Conservation (phyloP, 1,140 invertebrate species). For the Bombus polaris region DNA sequence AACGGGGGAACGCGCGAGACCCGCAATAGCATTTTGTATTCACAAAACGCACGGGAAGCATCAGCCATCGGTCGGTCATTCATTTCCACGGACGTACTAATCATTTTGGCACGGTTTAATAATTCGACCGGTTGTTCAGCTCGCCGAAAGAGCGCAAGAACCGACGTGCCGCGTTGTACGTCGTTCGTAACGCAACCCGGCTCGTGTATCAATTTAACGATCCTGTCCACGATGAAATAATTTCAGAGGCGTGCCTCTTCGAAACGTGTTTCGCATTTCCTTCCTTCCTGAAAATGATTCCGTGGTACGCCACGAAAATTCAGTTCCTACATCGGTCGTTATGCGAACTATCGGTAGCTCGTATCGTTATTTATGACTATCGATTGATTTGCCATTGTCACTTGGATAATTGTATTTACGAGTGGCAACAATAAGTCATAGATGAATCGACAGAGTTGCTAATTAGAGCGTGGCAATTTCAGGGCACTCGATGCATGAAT, state of each 20-base stretch:
- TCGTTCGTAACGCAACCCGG: conserved; percentile 9
- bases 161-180: neutral
- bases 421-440: conserved; percentile 37
- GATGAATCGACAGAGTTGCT: conserved; percentile 17
- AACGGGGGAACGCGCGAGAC: too few species aligned
- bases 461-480: conserved; percentile 42
- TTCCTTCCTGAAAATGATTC: conserved; percentile 17
- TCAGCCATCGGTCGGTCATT: conserved; percentile 7
- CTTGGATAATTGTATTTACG: conserved; percentile 36
- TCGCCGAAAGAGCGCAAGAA: neutral
- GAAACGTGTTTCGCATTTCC: conserved; percentile 31
- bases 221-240: conserved; percentile 34
- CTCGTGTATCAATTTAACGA: conserved; percentile 28
- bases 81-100: neutral
- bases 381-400: neutral
- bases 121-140: neutral
- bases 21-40: too few species aligned
- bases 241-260: conserved; percentile 43
- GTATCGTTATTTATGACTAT: conserved; percentile 39
- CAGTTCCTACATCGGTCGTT: neutral
- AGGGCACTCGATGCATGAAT: neutral
- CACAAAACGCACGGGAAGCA: neutral
- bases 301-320: conserved; percentile 20
- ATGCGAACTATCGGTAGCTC: too few species aligned
- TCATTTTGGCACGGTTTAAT: conserved; percentile 26